These are phyloP conservation scores for Aurelia coerulea DNA, from an alignment of 30 jellyfish, hydroid and myxozoan species.

Conservation along the genomic window DNA sequence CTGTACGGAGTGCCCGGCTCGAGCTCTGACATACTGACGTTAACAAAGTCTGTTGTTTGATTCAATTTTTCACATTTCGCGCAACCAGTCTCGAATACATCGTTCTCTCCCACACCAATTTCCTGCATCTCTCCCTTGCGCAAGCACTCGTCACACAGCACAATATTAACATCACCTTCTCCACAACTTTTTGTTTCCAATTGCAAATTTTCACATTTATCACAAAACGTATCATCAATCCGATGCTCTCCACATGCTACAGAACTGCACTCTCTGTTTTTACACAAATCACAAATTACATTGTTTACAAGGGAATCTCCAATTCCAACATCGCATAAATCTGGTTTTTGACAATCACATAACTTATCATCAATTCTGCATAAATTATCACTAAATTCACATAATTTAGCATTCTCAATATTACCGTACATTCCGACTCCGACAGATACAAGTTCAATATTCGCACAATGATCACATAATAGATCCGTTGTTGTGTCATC, in stretches of 20 bases:
- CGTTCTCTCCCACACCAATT: conserved; percentile 78
- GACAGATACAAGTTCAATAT: conserved; percentile 16
- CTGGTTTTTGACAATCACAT: conserved; percentile 78
- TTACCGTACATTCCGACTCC: conserved; percentile 79
- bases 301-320: conserved; percentile 62
- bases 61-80: conserved; percentile 29
- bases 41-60: conserved; percentile 19
- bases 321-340: conserved; percentile 36
- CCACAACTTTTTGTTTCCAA: conserved; percentile 78
- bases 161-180: conserved; percentile 70
- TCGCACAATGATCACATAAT: conserved; percentile 74
- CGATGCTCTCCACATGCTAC: conserved; percentile 71
- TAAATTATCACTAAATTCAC: conserved; percentile 5
- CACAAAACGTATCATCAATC: conserved; percentile 38
- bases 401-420: not conserved
- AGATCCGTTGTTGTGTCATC: conserved; percentile 63
- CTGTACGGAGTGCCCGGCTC: conserved; percentile 10
- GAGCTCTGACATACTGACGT: conserved; percentile 23
- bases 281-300: conserved; percentile 81
- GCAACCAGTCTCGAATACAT: conserved; percentile 51
- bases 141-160: conserved; percentile 68
- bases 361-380: conserved; percentile 83
- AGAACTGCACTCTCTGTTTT: conserved; percentile 25
- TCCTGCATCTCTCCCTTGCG: conserved; percentile 17
- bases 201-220: conserved; percentile 21